Base-by-base conservation (phyloP, 2,888 invertebrate species). In the Bhutanitis thaidina region DNA sequence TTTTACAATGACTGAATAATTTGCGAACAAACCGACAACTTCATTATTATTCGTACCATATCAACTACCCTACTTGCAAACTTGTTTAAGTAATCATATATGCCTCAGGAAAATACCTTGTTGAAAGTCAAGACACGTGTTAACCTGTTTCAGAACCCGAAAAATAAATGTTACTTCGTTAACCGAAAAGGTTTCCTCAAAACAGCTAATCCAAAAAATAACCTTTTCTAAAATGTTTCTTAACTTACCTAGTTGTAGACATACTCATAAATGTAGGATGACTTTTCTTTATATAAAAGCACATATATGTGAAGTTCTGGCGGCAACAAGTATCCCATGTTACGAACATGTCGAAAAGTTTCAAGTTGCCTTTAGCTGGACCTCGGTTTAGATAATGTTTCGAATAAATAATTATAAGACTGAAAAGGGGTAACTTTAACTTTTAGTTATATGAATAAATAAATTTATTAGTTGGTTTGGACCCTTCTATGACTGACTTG, bases 301-400 rank as follows among this genome's bases (percentile, higher is more conserved):
- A 5, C 57, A 57, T 58, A 64, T 64, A 63, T 43, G 49, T 41
- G 56, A 62, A 64, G 55, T 61, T 59, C 43, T 67, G 65, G 71
- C 64, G 64, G 66, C 64, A 69, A 67, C 67, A 65, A 72, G 72
- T 67, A 74, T 58, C 59, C 60, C 55, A 58, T 61, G 62, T 66
- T 58, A 62, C 60, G 57, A 60, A 64, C 64, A 67, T 69, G 65
- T 65, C 61, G 43, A 61, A 68, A 75, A 71, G 67, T 76, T 60
- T 51, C 43, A 57, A 67, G 57, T 64, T 69, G 58, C 64, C 62
- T 65, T 54, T 54, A 63, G 58, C 59, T 60, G 64, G 61, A 56
- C 59, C 64, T 63, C 49, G 50, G 58, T 62, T 20, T 67, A 68
- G 69, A 71, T 70, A 53, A 71, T 70, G 68, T 67, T 68, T 56